Conservation (phyloP, 2,888 invertebrate species). For the Leptopilina syphax region DNA sequence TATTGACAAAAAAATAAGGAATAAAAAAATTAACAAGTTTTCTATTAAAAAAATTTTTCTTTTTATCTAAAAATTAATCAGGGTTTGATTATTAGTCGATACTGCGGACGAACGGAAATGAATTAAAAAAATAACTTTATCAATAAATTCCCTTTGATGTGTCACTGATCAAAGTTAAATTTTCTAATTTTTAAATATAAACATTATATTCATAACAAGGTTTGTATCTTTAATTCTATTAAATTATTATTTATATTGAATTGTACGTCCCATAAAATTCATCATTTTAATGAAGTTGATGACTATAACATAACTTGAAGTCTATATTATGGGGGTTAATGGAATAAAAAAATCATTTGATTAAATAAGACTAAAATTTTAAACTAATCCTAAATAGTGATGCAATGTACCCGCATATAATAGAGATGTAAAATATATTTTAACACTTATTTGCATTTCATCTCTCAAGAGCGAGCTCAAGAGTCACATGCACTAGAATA, state of each 20-base stretch:
- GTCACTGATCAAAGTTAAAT: no score
- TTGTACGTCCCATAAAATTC: no score
- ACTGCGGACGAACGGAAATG: neutral
- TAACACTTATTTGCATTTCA: neutral
- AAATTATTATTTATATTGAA: no score
- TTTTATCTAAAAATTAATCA: no score
- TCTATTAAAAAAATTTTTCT: no score
- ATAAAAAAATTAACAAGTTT: no score
- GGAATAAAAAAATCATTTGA: neutral
- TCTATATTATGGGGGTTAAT: neutral
- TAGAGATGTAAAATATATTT: neutral
- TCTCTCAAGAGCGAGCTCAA: neutral
- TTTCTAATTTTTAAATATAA: no score
- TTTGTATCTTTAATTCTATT: no score
- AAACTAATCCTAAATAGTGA: neutral
- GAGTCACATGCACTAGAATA: neutral
- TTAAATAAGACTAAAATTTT: neutral
- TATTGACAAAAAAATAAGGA: no score
- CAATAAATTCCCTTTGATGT: neutral
- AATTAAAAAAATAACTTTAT: neutral
- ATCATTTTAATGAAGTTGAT: neutral
- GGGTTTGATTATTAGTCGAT: no score
- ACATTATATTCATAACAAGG: no score
- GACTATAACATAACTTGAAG: neutral
- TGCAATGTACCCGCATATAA: neutral